Evolutionary conservation across 1,140 invertebrate species (phyloP).

Genomic region (Drosophila arizonae): DNA sequence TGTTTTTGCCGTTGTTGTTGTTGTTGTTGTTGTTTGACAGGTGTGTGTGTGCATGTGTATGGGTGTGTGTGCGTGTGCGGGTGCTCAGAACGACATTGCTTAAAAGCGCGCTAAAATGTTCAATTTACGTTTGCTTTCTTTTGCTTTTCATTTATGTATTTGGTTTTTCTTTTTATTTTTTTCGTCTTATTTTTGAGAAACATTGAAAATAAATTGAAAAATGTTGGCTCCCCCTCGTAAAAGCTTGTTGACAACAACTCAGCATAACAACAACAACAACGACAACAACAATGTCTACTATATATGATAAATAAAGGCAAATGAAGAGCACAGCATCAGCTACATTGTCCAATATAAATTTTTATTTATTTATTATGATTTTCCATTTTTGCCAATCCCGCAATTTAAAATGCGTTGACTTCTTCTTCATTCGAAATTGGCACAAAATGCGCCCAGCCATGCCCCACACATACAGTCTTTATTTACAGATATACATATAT

Average conservation of each 20-base stretch:
- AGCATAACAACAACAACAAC: slow-evolving; percentile 32
- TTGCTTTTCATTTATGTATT: slow-evolving; percentile 16
- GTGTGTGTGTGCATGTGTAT: slow-evolving; percentile 18
- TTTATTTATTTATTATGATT: slow-evolving; percentile 79
- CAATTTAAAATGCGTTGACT: slow-evolving; percentile 49
- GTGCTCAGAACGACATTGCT: slow-evolving; percentile 52
- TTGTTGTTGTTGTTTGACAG: slow-evolving; percentile 52
- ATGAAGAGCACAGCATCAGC: slow-evolving; percentile 34
- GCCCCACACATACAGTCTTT: slow-evolving; percentile 5
- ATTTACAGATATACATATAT: slow-evolving; percentile 34
- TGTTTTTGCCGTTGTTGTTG: slow-evolving; percentile 37
- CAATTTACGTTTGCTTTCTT: slow-evolving; percentile 70
- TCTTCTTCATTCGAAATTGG: slow-evolving; percentile 59
- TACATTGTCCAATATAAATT: slow-evolving; percentile 69
- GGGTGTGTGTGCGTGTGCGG: slow-evolving; percentile 14
- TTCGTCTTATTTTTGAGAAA: slow-evolving; percentile 45
- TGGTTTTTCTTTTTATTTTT: background rate
- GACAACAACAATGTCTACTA: slow-evolving; percentile 8
- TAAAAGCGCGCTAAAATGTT: slow-evolving; percentile 80
- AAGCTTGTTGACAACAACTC: slow-evolving; percentile 63
- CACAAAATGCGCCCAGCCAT: slow-evolving; percentile 46
- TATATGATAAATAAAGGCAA: slow-evolving; percentile 18
- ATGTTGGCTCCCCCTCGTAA: slow-evolving; percentile 51
- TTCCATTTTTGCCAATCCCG: slow-evolving; percentile 57
- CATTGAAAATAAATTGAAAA: slow-evolving; percentile 79